Evolutionary conservation across 2,888 invertebrate species (phyloP).

Genomic region (Campopleginae sp.): DNA sequence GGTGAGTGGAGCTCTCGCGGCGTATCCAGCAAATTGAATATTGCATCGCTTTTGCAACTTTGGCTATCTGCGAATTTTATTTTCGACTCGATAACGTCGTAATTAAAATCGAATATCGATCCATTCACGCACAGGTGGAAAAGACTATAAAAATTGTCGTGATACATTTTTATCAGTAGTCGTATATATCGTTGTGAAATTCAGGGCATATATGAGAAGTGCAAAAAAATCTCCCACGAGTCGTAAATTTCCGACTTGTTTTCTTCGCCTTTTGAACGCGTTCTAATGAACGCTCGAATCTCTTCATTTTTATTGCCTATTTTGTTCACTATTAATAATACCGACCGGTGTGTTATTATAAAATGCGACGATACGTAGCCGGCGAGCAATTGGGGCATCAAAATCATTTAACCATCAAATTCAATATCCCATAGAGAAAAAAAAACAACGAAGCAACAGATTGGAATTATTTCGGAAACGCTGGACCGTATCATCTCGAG

Average conservation of each 20-base stretch:
- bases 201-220: conserved; percentile 41
- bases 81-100: conserved; percentile 58
- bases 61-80: conserved; percentile 38
- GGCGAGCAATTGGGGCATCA: conserved; percentile 27
- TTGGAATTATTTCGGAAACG: conserved; percentile 46
- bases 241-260: conserved; percentile 68
- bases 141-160: conserved; percentile 53
- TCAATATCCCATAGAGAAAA: neutral
- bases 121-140: conserved; percentile 37
- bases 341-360: conserved; percentile 9
- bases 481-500: conserved; percentile 23
- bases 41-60: conserved; percentile 7
- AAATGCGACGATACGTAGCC: conserved; percentile 1
- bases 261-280: conserved; percentile 66
- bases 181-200: conserved; percentile 16
- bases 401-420: neutral
- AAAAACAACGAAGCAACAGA: conserved; percentile 29
- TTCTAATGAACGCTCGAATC: conserved; percentile 20
- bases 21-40: conserved; percentile 13
- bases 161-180: conserved; percentile 41
- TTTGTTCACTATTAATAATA: conserved; percentile 48
- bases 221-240: conserved; percentile 63
- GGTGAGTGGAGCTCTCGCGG: neutral
- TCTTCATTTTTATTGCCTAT: conserved; percentile 1
- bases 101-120: conserved; percentile 65